Evolutionary conservation across 2,888 invertebrate species (phyloP).

Genomic region (Lasioglossum marginatum): DNA sequence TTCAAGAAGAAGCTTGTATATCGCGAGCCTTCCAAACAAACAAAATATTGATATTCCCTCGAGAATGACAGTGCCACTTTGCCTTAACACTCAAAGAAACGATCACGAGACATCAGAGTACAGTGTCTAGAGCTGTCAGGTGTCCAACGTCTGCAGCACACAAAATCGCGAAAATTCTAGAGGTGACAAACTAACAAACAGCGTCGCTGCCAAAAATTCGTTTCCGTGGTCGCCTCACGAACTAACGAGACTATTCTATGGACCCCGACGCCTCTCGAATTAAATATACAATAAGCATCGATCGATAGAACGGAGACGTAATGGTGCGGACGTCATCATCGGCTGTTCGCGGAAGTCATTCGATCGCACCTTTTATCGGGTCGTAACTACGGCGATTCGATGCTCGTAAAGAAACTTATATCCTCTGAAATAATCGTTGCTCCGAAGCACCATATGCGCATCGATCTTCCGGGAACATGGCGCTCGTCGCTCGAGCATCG

Average conservation of each 20-base stretch:
- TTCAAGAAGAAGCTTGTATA: no score
- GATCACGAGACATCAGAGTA: neutral
- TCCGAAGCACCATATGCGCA: neutral
- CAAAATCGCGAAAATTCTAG: neutral
- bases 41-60: neutral
- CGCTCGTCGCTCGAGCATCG: neutral
- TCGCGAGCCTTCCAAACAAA: neutral
- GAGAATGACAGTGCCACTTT: neutral
- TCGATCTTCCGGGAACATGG: neutral
- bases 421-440: neutral
- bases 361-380: slow-evolving; percentile 27
- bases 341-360: neutral
- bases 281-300: slow-evolving; percentile 31
- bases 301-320: slow-evolving; percentile 15
- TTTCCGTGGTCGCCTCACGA: neutral
- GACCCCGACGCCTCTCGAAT: neutral
- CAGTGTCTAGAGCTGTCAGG: neutral
- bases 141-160: neutral
- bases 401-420: slow-evolving; percentile 17
- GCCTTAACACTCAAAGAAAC: neutral
- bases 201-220: slow-evolving; percentile 26
- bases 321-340: slow-evolving; percentile 14
- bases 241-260: neutral
- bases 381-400: slow-evolving; percentile 31
- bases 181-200: neutral